A percentile compares a stretch with the other conserved stretches of the same genome.
These are phyloP conservation scores for Lasioglossum vierecki DNA, from an alignment of 2,888 invertebrate species.

Conservation along the genomic window DNA sequence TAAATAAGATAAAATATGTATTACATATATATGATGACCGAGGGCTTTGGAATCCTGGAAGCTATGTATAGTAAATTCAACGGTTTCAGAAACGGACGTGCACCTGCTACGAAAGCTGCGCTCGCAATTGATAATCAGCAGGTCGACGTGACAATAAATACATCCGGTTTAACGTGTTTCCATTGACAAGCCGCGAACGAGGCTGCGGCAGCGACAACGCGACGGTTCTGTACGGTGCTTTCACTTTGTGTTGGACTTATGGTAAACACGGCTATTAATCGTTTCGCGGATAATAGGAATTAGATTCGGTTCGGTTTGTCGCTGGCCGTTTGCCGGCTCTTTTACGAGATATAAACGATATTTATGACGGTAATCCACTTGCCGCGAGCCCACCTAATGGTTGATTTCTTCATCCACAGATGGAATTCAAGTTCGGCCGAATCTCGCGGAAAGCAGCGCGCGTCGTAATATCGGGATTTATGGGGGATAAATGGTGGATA, in stretches of 20 bases:
- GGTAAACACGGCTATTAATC: slow-evolving; percentile 53
- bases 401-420: slow-evolving; percentile 51
- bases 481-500: slow-evolving; percentile 40
- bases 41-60: not conserved
- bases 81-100: not conserved
- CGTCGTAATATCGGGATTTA: slow-evolving; percentile 53
- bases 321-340: slow-evolving; percentile 32
- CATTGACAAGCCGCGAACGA: slow-evolving; percentile 29
- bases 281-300: slow-evolving; percentile 53
- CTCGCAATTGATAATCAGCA: not conserved
- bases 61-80: not conserved
- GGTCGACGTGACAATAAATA: slow-evolving; percentile 20
- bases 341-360: slow-evolving; percentile 54
- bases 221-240: slow-evolving; percentile 17
- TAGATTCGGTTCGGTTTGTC: slow-evolving; percentile 52
- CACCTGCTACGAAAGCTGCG: slow-evolving; percentile 12
- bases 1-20: no score
- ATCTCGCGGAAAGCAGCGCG: slow-evolving; percentile 40
- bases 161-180: slow-evolving; percentile 13
- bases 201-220: not conserved
- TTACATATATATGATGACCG: not conserved
- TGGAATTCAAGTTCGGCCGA: slow-evolving; percentile 41
- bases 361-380: slow-evolving; percentile 55
- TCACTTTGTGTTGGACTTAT: slow-evolving; percentile 51
- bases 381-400: slow-evolving; percentile 28